These are phyloP conservation scores for Drosophila melanosoma DNA, from an alignment of 2,888 invertebrate genomes.

Conservation along the genomic window DNA sequence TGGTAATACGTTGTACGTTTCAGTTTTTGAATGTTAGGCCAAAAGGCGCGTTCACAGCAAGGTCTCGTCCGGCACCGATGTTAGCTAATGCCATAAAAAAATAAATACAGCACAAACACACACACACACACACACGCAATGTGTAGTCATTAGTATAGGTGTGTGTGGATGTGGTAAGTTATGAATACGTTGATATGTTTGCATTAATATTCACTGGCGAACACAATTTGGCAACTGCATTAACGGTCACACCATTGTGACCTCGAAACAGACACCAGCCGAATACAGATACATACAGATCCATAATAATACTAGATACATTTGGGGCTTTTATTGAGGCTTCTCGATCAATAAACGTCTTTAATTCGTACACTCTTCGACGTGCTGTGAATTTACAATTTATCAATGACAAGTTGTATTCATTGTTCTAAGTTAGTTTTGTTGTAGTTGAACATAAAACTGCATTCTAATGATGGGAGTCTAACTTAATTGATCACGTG, in stretches of 20 bases:
- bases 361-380: slow-evolving; percentile 39
- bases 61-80: slow-evolving; percentile 63
- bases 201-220: slow-evolving; percentile 61
- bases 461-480: slow-evolving; percentile 33
- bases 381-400: slow-evolving; percentile 45
- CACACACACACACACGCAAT: not conserved
- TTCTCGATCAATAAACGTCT: slow-evolving; percentile 39
- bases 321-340: slow-evolving; percentile 10
- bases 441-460: slow-evolving; percentile 6
- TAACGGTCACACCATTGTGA: slow-evolving; percentile 56
- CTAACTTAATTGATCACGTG: slow-evolving; percentile 51
- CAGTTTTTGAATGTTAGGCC: slow-evolving; percentile 53
- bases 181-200: slow-evolving; percentile 13
- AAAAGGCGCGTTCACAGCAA: slow-evolving; percentile 57
- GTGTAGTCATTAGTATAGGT: not conserved
- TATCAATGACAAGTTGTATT: slow-evolving; percentile 9
- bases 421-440: not conserved
- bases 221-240: slow-evolving; percentile 62
- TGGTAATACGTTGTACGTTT: slow-evolving; percentile 33
- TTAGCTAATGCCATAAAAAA: slow-evolving; percentile 72
- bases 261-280: slow-evolving; percentile 45
- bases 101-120: slow-evolving; percentile 7
- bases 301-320: slow-evolving; percentile 23
- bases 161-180: slow-evolving; percentile 3
- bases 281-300: slow-evolving; percentile 31